phyloP scores from a whole-genome alignment of 2,797 vertebrate species.

The Galago senegalensis region DNA sequence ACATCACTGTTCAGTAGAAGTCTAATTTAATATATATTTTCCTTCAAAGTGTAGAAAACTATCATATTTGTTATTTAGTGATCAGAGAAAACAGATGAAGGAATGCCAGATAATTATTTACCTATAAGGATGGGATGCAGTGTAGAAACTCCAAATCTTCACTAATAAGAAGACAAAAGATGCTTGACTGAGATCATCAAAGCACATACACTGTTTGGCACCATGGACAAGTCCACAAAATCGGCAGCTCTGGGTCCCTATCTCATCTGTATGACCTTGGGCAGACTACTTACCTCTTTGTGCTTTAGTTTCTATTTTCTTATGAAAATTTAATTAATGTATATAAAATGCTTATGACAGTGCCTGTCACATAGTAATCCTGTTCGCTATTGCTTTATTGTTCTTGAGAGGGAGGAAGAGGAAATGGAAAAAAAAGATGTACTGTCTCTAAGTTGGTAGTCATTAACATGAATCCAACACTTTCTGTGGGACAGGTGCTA shows the following conservation, averaged over 20 bases:
- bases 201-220: not conserved
- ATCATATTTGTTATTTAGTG: not conserved
- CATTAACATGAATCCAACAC: not conserved
- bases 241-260: not conserved
- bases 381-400: not conserved
- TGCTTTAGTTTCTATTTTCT: not conserved
- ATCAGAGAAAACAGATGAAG: not conserved
- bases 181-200: not conserved
- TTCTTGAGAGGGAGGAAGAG: not conserved
- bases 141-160: not conserved
- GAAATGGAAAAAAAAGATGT: not conserved
- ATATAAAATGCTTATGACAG: not conserved
- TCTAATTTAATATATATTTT: not conserved
- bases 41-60: not conserved
- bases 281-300: not conserved
- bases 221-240: not conserved
- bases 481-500: not conserved
- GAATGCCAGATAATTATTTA: not conserved
- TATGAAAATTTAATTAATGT: not conserved
- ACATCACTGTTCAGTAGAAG: not conserved
- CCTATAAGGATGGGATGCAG: not conserved
- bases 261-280: not conserved
- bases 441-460: constrained; percentile 13
- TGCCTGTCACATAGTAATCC: not conserved
- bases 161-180: not conserved